phyloP scores from a whole-genome alignment of 2,113 vertebrate genomes.

The Gobio gobio region DNA sequence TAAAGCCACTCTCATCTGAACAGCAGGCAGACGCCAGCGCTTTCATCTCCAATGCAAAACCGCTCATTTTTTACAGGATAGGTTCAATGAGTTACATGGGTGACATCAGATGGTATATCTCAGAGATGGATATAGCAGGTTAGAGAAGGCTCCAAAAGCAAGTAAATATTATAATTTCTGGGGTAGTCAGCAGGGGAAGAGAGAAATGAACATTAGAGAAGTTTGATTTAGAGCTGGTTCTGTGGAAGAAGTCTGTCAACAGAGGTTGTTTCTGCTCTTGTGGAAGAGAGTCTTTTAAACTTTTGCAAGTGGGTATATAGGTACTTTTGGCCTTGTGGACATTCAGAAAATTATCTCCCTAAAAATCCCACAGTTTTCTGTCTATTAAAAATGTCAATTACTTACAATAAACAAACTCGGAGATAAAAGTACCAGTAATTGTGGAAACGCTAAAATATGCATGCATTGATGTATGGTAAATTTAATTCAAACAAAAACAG shows the following conservation, averaged over 20 bases:
- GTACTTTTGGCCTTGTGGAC: neutral
- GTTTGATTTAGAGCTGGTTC: constrained; percentile 26
- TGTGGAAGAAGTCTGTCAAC: neutral
- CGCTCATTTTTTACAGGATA: constrained; percentile 66
- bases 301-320: neutral
- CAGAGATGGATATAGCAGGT: constrained; percentile 68
- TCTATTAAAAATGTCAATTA: too few relatives aligned
- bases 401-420: neutral
- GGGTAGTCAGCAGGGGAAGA: constrained; percentile 39
- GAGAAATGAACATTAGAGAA: constrained; percentile 47
- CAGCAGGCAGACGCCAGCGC: constrained; percentile 55
- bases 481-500: neutral
- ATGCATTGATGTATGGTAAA: neutral
- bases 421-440: neutral
- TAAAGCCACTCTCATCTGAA: constrained; percentile 67
- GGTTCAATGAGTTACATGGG: constrained; percentile 70
- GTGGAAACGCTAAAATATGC: neutral
- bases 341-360: neutral
- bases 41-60: constrained; percentile 62
- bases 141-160: constrained; percentile 52
- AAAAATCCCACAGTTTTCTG: too few relatives aligned
- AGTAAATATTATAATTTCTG: constrained; percentile 55
- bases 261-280: neutral
- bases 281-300: neutral
- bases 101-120: constrained; percentile 72